phyloP scores from a whole-genome alignment of 2,888 invertebrate species.

The Phortica magna region DNA sequence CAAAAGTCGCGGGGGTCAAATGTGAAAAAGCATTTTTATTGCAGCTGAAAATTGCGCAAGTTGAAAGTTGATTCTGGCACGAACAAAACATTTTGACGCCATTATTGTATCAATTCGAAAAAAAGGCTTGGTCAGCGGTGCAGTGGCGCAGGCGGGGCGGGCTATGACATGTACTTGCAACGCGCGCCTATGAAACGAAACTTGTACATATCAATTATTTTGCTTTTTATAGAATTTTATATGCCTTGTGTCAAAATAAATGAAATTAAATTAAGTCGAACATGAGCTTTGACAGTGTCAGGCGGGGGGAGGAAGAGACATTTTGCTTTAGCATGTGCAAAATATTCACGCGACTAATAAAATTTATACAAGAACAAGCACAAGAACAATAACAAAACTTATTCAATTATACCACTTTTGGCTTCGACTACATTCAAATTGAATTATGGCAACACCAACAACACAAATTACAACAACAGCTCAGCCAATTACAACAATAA shows the following conservation, averaged over 20 bases:
- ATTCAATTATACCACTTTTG: slow-evolving; percentile 74
- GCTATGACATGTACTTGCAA: not conserved
- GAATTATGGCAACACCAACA: slow-evolving; percentile 62
- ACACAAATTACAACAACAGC: slow-evolving; percentile 44
- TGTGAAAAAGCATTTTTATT: not conserved
- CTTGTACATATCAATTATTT: slow-evolving; percentile 24
- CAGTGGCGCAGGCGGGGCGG: too few species aligned
- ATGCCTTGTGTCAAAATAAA: slow-evolving; percentile 46
- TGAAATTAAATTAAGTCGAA: slow-evolving; percentile 45
- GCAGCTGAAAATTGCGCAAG: not conserved
- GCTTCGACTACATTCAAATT: slow-evolving; percentile 63
- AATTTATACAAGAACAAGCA: slow-evolving; percentile 59
- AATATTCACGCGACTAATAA: slow-evolving; percentile 61
- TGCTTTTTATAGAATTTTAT: not conserved
- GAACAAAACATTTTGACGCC: slow-evolving; percentile 4
- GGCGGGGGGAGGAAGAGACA: not conserved
- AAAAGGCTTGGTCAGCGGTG: not conserved
- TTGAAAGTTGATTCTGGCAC: not conserved
- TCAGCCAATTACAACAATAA: slow-evolving; percentile 63
- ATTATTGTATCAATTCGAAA: not conserved
- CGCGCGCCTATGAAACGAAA: not conserved
- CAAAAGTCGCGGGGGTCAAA: slow-evolving; percentile 4
- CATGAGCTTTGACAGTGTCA: slow-evolving; percentile 1
- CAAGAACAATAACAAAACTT: slow-evolving; percentile 59
- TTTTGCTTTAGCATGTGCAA: too few species aligned